Evolutionary conservation across 2,113 vertebrate species (phyloP), one percentile per base, ranked within the genome.

Genomic region (Ondatra zibethicus): DNA sequence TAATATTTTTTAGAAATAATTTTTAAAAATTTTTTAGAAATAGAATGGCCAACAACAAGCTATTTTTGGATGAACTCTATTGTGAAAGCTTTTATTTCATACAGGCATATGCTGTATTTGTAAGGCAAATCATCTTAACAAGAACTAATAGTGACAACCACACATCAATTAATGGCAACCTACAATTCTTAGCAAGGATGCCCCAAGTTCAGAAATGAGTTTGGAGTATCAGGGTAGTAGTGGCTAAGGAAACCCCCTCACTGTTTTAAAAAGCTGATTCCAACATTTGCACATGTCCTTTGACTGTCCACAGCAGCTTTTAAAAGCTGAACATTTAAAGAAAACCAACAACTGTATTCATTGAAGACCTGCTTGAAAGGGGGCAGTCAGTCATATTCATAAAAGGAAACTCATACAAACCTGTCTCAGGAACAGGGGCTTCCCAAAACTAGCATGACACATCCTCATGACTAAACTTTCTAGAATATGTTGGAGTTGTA

Each of bases 11-110:
- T n/a, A 96, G 68, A 90, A 88, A 88, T 77, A 91, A 33, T n/a
- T n/a, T n/a, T n/a, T n/a, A n/a, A n/a, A n/a, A n/a, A 92, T 73
- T 95, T 96, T 92, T 92, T n/a, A 96, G 68, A 90, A 88, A 88
- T 77, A 91, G 95, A 96, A 73, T n/a, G 42, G 47, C 50, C 55
- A 92, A 7, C 73, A 81, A 89, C 7, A 66, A 47, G 89, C 85
- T 96, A 82, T 86, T 94, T 95, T 82, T 92, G 89, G 58, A 92
- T 94, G 93, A 70, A 61, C 82, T 94, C 45, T n/a, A 95, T 58
- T 90, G 21, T 75, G 17, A 78, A 70, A 81, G 33, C 77, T 98
- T 81, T 94, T 97, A 89, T 92, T 92, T 42, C 66, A 91, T 33
- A 63, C 1, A 88, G 33, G 45, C 39, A 93, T 91, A 70, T 92